Percentiles rank a stretch among this genome's conserved stretches.
Conservation (phyloP, 53 echinoderm and acorn worm species). For the Astropecten irregularis region DNA sequence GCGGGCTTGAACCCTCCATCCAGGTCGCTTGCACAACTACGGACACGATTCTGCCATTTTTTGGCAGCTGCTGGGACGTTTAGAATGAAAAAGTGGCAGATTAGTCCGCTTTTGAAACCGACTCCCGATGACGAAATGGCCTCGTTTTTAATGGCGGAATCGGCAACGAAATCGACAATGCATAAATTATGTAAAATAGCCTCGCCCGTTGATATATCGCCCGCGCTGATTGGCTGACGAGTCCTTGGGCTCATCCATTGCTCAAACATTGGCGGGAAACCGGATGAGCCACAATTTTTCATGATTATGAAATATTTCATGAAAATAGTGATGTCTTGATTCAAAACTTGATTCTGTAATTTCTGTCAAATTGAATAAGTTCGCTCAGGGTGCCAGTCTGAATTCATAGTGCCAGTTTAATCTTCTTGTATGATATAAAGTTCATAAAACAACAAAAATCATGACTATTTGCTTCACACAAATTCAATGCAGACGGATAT, state of each 20-base stretch:
- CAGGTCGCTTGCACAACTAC: constrained; percentile 76
- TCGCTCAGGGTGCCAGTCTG: no score
- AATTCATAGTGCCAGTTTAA: no score
- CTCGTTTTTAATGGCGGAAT: constrained; percentile 34
- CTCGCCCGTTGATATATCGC: constrained; percentile 47
- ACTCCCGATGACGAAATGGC: neutral
- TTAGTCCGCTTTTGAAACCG: neutral
- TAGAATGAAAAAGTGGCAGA: constrained; percentile 25
- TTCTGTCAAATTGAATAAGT: no score
- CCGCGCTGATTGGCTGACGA: constrained; percentile 29
- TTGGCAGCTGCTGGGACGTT: constrained; percentile 24
- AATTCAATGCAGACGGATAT: no score
- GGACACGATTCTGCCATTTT: constrained; percentile 55
- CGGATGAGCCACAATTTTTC: neutral
- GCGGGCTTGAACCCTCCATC: constrained; percentile 99
- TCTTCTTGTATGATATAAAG: no score
- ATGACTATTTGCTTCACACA: no score
- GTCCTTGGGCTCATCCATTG: neutral
- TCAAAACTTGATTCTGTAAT: no score
- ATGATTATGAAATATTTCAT: neutral
- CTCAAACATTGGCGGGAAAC: constrained; percentile 14
- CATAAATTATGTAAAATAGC: constrained; percentile 52
- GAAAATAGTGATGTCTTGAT: no score
- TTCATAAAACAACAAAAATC: no score
- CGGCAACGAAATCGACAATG: neutral